A percentile compares a stretch with the other conserved stretches of the same genome.
Conservation (phyloP, 2,797 vertebrate species). For the Pitangus sulphuratus region DNA sequence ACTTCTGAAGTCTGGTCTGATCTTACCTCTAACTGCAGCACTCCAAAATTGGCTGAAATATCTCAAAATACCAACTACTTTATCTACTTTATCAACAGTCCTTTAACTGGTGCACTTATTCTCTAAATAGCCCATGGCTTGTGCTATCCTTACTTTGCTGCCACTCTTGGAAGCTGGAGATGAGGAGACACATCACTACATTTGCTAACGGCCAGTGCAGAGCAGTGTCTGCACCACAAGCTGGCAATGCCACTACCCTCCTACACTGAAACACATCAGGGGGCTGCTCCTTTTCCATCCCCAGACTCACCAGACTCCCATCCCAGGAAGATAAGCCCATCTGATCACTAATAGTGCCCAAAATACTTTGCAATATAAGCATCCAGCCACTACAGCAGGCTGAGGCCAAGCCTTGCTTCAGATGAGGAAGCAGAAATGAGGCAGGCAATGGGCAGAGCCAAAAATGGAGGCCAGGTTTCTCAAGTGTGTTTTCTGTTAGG, state of each 20-base stretch:
- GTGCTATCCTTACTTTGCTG: neutral
- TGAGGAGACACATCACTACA: neutral
- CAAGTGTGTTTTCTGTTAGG: neutral
- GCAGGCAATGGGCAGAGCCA: neutral
- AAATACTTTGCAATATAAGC: neutral
- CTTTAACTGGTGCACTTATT: neutral
- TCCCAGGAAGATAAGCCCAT: neutral
- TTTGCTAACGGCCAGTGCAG: neutral
- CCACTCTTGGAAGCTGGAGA: neutral
- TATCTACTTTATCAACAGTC: neutral
- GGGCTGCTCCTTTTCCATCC: neutral
- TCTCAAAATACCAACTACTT: neutral
- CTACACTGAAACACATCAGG: neutral
- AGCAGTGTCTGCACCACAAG: neutral
- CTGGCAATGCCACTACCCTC: neutral
- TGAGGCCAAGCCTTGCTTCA: neutral
- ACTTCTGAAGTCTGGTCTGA: neutral
- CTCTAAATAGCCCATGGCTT: neutral
- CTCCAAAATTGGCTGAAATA: neutral
- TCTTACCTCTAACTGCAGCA: neutral
- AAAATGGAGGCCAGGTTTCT: neutral
- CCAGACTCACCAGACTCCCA: neutral
- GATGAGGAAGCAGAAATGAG: neutral
- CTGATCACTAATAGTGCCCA: rapidly evolving
- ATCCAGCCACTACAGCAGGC: neutral